Percentiles rank a stretch among this genome's conserved stretches.
These are phyloP conservation scores for Drosophila longiperda DNA, from an alignment of 2,888 invertebrate species.

Conservation along the genomic window DNA sequence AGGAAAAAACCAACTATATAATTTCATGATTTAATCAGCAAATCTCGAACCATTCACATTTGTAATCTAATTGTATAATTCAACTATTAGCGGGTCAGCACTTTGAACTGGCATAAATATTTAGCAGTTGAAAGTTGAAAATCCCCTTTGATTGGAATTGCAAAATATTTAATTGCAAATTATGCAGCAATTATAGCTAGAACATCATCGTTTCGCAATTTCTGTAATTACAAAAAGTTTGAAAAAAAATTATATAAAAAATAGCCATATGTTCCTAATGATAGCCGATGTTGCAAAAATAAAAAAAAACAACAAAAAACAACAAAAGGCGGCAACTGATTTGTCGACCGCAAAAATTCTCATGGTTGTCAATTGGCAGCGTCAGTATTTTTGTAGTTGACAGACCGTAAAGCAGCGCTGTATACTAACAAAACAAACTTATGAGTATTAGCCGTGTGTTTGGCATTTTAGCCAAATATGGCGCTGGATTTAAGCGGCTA, in stretches of 20 bases:
- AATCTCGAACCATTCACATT: slow-evolving; percentile 11
- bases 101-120: slow-evolving; percentile 52
- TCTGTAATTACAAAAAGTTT: slow-evolving; percentile 54
- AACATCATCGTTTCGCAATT: slow-evolving; percentile 49
- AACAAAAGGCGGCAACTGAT: slow-evolving; percentile 55
- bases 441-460: slow-evolving; percentile 75
- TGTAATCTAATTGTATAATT: slow-evolving; percentile 4
- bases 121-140: slow-evolving; percentile 39
- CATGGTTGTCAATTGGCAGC: slow-evolving; percentile 71
- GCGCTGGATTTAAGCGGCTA: slow-evolving; percentile 68
- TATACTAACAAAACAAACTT: slow-evolving; percentile 53
- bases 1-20: not conserved
- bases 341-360: slow-evolving; percentile 67
- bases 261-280: slow-evolving; percentile 56
- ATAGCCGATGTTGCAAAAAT: slow-evolving; percentile 26
- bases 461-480: slow-evolving; percentile 80
- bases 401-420: slow-evolving; percentile 35
- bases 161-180: slow-evolving; percentile 47
- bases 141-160: slow-evolving; percentile 42
- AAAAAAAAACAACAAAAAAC: slow-evolving; percentile 29
- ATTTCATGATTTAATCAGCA: slow-evolving; percentile 8
- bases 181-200: slow-evolving; percentile 37
- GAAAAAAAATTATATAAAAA: slow-evolving; percentile 37
- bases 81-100: not conserved
- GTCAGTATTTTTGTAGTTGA: slow-evolving; percentile 39